Percentiles rank a stretch among this genome's conserved stretches.
Conservation (phyloP, 2,797 vertebrate genomes). For the Gallinago solitaria region DNA sequence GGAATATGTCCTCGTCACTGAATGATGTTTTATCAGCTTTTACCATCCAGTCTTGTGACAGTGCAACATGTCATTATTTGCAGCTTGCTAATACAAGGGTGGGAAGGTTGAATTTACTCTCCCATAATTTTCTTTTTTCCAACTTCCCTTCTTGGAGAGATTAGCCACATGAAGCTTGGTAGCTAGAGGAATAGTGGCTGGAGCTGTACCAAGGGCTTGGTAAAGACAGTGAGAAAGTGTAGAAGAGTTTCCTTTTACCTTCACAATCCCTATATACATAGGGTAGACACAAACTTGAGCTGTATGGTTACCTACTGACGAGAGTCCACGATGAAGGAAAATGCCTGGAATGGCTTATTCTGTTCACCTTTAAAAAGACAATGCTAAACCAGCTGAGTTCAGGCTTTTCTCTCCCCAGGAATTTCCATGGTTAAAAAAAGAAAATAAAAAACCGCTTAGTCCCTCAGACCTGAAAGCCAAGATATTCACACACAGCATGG, state of each 20-base stretch:
- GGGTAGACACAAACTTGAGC: background rate
- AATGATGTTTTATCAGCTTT: background rate
- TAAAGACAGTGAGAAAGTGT: background rate
- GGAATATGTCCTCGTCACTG: background rate
- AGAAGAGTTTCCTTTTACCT: background rate
- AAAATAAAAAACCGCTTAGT: slow-evolving; percentile 17
- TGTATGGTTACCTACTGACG: background rate
- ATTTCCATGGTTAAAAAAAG: background rate
- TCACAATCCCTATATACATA: background rate
- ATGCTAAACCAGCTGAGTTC: background rate
- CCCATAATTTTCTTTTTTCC: background rate
- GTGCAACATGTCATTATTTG: background rate
- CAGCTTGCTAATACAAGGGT: background rate
- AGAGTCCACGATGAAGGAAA: background rate
- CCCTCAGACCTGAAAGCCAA: slow-evolving; percentile 10
- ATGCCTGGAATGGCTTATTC: background rate
- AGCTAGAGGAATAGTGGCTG: background rate
- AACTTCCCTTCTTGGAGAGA: background rate
- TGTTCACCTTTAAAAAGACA: background rate
- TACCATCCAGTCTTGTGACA: background rate
- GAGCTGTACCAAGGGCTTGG: background rate
- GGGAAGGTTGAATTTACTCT: background rate
- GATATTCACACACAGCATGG: slow-evolving; percentile 1
- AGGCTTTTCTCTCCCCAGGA: background rate
- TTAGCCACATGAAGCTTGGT: background rate